Evolutionary conservation across 2,113 vertebrate genomes (phyloP), one percentile per base, ranked within the genome.

Genomic region (Pardalotus punctatus): DNA sequence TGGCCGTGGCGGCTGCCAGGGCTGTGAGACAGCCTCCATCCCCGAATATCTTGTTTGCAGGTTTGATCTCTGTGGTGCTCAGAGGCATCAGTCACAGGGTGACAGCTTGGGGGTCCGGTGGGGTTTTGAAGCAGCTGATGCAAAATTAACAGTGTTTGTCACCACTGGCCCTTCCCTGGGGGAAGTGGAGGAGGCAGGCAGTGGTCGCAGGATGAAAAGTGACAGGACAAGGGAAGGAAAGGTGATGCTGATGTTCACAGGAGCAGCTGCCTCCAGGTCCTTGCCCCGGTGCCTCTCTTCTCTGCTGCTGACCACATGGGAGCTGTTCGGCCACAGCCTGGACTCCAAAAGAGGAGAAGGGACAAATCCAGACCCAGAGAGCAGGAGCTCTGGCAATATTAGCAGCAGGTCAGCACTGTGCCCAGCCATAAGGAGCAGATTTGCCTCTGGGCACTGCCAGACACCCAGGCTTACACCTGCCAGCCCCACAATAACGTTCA

Each of bases 1-100:
- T 47, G 82, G 70, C 57, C 35, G 50, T 0, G 5, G 36, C 1
- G 8, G 56, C 40, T 2, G 2, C 40, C 62, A 72, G 40, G 31
- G 14, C n/a, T 29, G 13, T 1, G 4, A 65, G 18, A 47, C 0
- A 5, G 11, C 24, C 27, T 70, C 54, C 2, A 1, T 29, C 28
- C 40, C n/a, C 20, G 9, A 23, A 4, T 7, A 24, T 13, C 48
- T 36, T 11, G 9, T 86, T 72, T 53, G 23, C 24, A 85, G 27
- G 56, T 71, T 48, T 45, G 61, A 3, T 71, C 27, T 38, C 53
- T 45, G 40, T 10, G 5, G 42, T 50, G 51, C 76, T 71, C 2
- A 10, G 53, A 65, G n/a, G 27, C 45, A 64, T 36, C 66, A 50
- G 67, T 38, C 54, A 86, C 12, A 12, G 23, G 11, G 54, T 7